Base-by-base conservation (phyloP, 2,888 invertebrate genomes). In the Yponomeuta plumbellus region DNA sequence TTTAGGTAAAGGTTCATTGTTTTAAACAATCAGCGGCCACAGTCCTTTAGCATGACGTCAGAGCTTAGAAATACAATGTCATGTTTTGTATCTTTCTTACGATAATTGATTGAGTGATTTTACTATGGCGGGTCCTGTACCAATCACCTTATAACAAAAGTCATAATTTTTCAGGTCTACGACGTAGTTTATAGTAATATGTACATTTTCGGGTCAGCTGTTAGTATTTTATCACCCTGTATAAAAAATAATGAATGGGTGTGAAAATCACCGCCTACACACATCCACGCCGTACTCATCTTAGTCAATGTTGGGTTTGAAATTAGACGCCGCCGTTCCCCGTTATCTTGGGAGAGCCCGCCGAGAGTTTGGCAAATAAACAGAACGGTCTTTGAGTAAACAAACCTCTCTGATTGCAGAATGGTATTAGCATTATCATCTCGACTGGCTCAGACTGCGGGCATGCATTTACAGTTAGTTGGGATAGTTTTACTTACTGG, bases 321-420 rank as follows among this genome's bases (percentile, higher is more conserved):
- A 86, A 86, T 85, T 83, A 85, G 83, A 79, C 77, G 75, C 73
- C 77, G 75, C 73, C 76, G 77, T 75, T 78, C 73, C 76, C 75
- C 20, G 63, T 44, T 63, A 63, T 63, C 63, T 63, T 44, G 11
- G 26, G 26, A 75, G 73, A 73, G 76, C 76, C 80, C 77, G 80
- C 79, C 74, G 82, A 85, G 85, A 82, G 85, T 78, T 84, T 80
- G 74, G 83, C 80, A 87, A 87, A 87, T 87, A 87, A 86, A 86
- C 84, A 83, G 80, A 72, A 76, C 80, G 79, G 80, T 76, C 76
- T 79, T 80, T 80, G 74, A 73, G 81, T 77, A 83, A 84, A 86
- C 81, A 84, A 71, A 71, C 68, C 75, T 26, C 34, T 34, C 75
- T 81, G 84, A 86, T 86, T 85, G 80, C 80, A 76, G 69, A 71